Conservation (phyloP, 2,888 invertebrate genomes). For the Drosophila rubida region DNA sequence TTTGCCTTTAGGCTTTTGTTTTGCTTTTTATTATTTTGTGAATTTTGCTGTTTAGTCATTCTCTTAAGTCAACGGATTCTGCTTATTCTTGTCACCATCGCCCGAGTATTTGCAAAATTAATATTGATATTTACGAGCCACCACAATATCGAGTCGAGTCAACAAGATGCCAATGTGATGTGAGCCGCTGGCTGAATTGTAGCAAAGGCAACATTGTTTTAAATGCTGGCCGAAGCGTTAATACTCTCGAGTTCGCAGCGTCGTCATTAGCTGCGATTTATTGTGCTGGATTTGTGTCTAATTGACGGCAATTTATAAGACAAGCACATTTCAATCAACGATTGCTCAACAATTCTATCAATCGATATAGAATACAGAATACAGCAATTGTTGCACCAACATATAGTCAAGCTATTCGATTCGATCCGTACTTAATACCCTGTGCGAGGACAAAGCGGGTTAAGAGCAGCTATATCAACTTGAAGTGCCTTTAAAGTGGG, state of each 20-base stretch:
- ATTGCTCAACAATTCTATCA: too few species aligned
- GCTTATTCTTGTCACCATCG: neutral
- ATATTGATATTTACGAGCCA: conserved; percentile 41
- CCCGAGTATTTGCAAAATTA: conserved; percentile 28
- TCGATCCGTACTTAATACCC: neutral
- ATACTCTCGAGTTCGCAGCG: conserved; percentile 10
- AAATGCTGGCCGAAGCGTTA: neutral
- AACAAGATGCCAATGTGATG: neutral
- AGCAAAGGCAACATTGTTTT: conserved; percentile 1
- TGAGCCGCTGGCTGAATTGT: conserved; percentile 33
- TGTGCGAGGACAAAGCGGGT: neutral
- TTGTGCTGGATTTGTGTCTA: neutral
- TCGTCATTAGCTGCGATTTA: neutral
- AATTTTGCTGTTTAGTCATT: conserved; percentile 55
- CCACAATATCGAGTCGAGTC: conserved; percentile 3
- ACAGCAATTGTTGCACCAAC: too few species aligned
- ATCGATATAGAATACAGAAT: too few species aligned
- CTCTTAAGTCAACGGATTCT: conserved; percentile 10
- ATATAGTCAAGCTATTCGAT: too few species aligned
- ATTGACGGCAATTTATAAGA: conserved; percentile 13
- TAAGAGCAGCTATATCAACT: conserved; percentile 8
- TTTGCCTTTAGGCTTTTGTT: conserved; percentile 15
- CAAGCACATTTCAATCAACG: neutral
- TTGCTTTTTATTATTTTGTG: conserved; percentile 28
- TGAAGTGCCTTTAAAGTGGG: neutral